Conservation (phyloP, 2,888 invertebrate species). For the Cryptus viduatorius region DNA sequence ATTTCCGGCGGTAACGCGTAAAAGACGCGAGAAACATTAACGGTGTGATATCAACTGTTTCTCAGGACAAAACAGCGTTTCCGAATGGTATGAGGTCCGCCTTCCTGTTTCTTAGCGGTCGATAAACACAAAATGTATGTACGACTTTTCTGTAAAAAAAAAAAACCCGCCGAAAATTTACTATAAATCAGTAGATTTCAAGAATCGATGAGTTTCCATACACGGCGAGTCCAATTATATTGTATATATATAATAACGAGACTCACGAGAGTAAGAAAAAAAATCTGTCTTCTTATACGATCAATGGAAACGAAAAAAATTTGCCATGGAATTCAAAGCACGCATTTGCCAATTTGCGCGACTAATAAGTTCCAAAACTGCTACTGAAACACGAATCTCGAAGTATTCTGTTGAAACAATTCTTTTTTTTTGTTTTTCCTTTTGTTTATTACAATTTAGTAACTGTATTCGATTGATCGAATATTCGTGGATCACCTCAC, state of each 20-base stretch:
- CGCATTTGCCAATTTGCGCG: conserved; percentile 47
- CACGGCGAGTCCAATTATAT: conserved; percentile 2
- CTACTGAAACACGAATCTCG: conserved; percentile 25
- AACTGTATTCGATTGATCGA: conserved; percentile 54
- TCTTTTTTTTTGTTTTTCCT: conserved; percentile 13
- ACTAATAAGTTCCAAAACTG: conserved; percentile 42
- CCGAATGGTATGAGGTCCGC: too few species aligned
- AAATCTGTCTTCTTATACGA: conserved; percentile 32
- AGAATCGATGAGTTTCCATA: conserved; percentile 26
- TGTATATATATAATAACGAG: not conserved
- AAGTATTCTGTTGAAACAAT: conserved; percentile 28
- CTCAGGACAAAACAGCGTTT: too few species aligned
- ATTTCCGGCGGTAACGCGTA: conserved; percentile 5
- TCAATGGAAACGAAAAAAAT: conserved; percentile 40
- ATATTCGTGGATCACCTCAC: conserved; percentile 58
- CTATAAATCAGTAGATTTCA: conserved; percentile 16
- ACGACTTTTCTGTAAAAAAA: conserved; percentile 11
- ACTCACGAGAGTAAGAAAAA: conserved; percentile 9
- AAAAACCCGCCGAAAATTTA: conserved; percentile 13
- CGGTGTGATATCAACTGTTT: not conserved
- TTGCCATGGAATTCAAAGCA: conserved; percentile 53
- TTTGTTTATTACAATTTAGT: not conserved
- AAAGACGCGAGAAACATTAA: not conserved
- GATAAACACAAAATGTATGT: not conserved
- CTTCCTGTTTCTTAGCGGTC: too few species aligned